These are phyloP conservation scores for Neomorphus geoffroyi DNA, from an alignment of 2,797 vertebrate genomes.

Conservation along the genomic window DNA sequence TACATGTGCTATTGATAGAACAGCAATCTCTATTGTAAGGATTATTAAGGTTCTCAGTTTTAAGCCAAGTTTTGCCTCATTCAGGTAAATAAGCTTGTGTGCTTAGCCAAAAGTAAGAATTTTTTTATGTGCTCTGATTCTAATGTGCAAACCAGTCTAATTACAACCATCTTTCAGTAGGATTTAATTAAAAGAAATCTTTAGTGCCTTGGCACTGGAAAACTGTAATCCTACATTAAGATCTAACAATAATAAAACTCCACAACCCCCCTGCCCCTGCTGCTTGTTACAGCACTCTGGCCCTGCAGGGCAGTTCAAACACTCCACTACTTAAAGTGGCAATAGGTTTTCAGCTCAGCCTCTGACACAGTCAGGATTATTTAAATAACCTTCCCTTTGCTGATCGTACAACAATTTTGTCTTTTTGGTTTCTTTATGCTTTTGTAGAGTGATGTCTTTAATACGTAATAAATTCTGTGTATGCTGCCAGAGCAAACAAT, in stretches of 20 bases:
- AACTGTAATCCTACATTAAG: slow-evolving; percentile 7
- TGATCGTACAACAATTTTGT: neutral
- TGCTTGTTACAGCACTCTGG: neutral
- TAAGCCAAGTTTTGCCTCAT: slow-evolving; percentile 52
- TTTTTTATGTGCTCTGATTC: neutral
- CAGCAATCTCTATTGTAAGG: neutral
- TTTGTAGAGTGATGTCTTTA: neutral
- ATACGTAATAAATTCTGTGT: neutral
- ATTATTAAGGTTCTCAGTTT: slow-evolving; percentile 40
- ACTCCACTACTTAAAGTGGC: slow-evolving; percentile 2
- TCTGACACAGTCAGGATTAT: slow-evolving; percentile 21
- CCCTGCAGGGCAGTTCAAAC: slow-evolving; percentile 29
- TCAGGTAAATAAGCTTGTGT: slow-evolving; percentile 38
- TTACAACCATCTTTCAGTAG: slow-evolving; percentile 15
- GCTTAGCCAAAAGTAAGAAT: slow-evolving; percentile 46
- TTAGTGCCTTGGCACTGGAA: neutral
- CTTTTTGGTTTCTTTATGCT: neutral
- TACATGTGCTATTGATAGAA: neutral
- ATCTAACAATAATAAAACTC: neutral
- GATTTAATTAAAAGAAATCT: slow-evolving; percentile 37
- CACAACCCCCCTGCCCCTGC: neutral
- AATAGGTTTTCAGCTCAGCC: slow-evolving; percentile 7
- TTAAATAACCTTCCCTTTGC: slow-evolving; percentile 31
- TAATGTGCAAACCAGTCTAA: slow-evolving; percentile 36
- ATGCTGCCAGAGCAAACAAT: neutral